Evolutionary conservation across 2,888 invertebrate species (phyloP).

Genomic region (Dynastes maya): DNA sequence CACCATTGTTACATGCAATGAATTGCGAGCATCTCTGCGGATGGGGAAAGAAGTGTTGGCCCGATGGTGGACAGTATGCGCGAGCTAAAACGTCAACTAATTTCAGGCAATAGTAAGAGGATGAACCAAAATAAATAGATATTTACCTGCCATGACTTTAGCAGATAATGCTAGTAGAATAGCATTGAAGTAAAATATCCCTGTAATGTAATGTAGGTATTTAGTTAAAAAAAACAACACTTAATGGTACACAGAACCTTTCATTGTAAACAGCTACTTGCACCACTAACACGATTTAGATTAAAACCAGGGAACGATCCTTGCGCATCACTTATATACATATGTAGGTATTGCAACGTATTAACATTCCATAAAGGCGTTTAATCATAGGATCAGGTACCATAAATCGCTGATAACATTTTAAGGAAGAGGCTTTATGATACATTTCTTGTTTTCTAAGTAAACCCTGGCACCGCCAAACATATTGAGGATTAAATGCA

Average conservation of each 20-base stretch:
- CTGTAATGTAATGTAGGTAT: not conserved
- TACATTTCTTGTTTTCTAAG: not conserved
- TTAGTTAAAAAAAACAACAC: too few species aligned
- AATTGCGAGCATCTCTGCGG: not conserved
- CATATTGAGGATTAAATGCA: too few species aligned
- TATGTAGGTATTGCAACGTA: not conserved
- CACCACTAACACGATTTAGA: not conserved
- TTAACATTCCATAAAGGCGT: not conserved
- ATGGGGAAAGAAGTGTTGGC: not conserved
- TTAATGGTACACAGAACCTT: too few species aligned
- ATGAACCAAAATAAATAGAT: too few species aligned
- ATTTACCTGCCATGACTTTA: too few species aligned
- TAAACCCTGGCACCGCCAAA: too few species aligned
- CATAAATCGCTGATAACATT: conserved; percentile 1
- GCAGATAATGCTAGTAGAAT: not conserved
- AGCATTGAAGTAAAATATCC: not conserved
- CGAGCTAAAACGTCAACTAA: too few species aligned
- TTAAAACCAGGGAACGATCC: not conserved
- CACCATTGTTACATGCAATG: not conserved
- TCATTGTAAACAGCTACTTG: too few species aligned
- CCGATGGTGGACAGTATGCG: not conserved
- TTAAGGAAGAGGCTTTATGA: not conserved
- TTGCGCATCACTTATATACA: not conserved
- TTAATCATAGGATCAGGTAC: not conserved
- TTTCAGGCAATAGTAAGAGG: too few species aligned